A percentile compares a stretch with the other conserved stretches of the same genome.
These are phyloP conservation scores for Micromys minutus DNA, from an alignment of 2,113 vertebrate species.

Conservation along the genomic window DNA sequence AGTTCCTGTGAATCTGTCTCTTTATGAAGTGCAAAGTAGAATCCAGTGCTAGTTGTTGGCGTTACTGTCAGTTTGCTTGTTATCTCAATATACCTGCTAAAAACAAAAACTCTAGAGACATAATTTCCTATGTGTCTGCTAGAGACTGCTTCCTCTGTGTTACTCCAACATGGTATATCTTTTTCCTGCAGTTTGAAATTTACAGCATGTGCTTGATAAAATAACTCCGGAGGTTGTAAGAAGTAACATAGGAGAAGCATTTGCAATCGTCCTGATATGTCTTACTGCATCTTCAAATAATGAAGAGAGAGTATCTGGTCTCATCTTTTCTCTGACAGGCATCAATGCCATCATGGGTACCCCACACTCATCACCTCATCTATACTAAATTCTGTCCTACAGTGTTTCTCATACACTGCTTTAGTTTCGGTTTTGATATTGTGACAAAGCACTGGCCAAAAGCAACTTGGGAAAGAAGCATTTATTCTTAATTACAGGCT, in stretches of 20 bases:
- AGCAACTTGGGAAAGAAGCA: too few relatives aligned
- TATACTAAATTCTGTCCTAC: not conserved
- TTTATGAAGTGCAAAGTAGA: not conserved
- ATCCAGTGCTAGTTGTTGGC: not conserved
- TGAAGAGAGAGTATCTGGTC: not conserved
- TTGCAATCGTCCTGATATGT: not conserved
- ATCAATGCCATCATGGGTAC: not conserved
- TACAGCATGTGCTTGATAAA: not conserved
- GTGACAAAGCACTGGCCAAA: not conserved
- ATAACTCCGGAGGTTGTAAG: not conserved
- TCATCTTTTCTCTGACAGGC: not conserved
- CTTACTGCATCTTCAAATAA: not conserved
- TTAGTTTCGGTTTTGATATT: not conserved
- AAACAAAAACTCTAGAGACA: not conserved
- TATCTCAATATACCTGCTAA: not conserved
- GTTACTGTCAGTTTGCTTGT: not conserved
- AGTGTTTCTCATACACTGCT: not conserved
- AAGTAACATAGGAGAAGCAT: not conserved
- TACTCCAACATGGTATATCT: not conserved
- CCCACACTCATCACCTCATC: not conserved
- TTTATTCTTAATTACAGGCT: not conserved
- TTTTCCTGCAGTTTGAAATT: not conserved
- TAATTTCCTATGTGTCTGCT: not conserved
- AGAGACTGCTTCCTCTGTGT: not conserved
- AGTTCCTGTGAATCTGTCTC: not conserved